phyloP scores from a whole-genome alignment of 37 sponge, comb jelly and placozoan genomes.

The Tethya wilhelma region DNA sequence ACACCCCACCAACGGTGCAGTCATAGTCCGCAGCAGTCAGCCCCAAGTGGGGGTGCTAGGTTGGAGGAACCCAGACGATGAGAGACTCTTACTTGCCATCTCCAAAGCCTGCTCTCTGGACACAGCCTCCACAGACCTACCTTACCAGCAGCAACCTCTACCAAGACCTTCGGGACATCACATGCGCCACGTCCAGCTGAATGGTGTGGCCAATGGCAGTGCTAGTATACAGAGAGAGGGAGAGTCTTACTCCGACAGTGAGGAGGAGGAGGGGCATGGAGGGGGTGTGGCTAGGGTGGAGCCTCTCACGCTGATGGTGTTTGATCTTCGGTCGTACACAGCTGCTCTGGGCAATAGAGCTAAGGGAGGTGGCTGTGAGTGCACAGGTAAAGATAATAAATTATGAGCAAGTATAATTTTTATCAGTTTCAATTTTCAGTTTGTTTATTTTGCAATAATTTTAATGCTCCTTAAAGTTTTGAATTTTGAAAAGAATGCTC shows the following conservation, averaged over 20 bases:
- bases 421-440: too few species aligned
- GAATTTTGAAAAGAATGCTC: neutral
- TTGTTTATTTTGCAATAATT: too few species aligned
- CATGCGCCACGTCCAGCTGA: neutral
- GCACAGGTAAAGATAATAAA: slow-evolving; percentile 50
- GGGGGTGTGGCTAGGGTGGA: neutral
- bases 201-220: too few species aligned
- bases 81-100: slow-evolving; percentile 72
- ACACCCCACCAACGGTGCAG: slow-evolving; percentile 80
- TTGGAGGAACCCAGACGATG: slow-evolving; percentile 80
- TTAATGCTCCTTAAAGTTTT: too few species aligned
- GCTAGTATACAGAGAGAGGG: too few species aligned
- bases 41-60: slow-evolving; percentile 87
- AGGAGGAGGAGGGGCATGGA: neutral
- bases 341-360: slow-evolving; percentile 91
- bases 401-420: too few species aligned
- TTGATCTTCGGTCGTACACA: slow-evolving; percentile 85
- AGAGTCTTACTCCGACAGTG: neutral
- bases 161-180: neutral
- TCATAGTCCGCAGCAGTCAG: slow-evolving; percentile 87
- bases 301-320: slow-evolving; percentile 45
- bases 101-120: slow-evolving; percentile 36
- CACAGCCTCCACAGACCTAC: neutral
- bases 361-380: slow-evolving; percentile 91
- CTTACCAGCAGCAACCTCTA: neutral